Conservation (phyloP, 2,797 vertebrate genomes). For the Chelidonichthys spinosus region DNA sequence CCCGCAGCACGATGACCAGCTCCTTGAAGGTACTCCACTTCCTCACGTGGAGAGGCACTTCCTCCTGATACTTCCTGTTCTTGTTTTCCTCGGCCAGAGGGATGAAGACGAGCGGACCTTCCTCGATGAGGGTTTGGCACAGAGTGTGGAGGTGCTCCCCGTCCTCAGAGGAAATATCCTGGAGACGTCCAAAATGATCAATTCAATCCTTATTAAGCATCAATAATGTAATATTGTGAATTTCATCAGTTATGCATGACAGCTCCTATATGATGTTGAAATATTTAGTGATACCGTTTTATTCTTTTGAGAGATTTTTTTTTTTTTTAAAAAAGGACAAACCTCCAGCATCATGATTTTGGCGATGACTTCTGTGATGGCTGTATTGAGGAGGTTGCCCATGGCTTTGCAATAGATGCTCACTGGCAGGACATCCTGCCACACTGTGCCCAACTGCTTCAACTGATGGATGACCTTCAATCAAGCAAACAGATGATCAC, state of each 20-base stretch:
- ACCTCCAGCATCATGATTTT: conserved; percentile 95
- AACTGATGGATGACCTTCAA: conserved; percentile 94
- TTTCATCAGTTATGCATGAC: not conserved
- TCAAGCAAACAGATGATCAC: conserved; percentile 7
- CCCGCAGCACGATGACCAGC: conserved; percentile 91
- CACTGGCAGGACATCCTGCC: conserved; percentile 96
- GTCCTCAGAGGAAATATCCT: conserved; percentile 98
- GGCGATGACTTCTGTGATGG: conserved; percentile 88
- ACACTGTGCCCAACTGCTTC: conserved; percentile 92
- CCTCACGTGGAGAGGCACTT: conserved; percentile 90
- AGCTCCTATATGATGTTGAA: too few species aligned
- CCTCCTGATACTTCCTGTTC: conserved; percentile 93
- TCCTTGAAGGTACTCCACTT: conserved; percentile 95
- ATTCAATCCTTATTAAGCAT: not conserved
- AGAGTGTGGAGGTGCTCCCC: conserved; percentile 91
- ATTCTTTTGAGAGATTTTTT: too few species aligned
- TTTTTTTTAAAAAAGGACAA: conserved; percentile 13
- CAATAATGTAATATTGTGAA: not conserved
- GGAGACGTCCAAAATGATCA: conserved; percentile 9
- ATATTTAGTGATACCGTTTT: too few species aligned
- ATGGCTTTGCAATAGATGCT: conserved; percentile 95
- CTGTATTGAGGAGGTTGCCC: conserved; percentile 93
- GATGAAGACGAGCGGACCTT: conserved; percentile 92
- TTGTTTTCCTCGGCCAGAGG: conserved; percentile 90
- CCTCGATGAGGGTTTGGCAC: conserved; percentile 90